Base-by-base conservation (phyloP, 2,797 vertebrate species). In the Lagodon rhomboides region DNA sequence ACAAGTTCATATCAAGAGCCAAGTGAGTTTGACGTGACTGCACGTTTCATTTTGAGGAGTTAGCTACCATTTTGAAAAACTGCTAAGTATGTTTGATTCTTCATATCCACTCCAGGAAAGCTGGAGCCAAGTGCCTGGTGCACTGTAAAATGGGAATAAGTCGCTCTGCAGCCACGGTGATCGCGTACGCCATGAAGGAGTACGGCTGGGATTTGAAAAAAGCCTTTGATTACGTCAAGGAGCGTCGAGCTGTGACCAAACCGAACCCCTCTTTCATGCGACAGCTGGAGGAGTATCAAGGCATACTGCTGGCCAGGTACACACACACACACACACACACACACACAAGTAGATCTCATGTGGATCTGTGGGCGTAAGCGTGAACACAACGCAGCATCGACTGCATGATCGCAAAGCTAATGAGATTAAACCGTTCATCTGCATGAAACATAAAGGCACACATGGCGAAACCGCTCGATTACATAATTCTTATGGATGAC, bases 111-210 rank as follows among this genome's bases (percentile, higher is more conserved):
- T 17, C 12, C 70, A 99, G 98, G 92, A 99, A 98, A 92, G 96
- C 96, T 4, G 98, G 98, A 30, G 96, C 96, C 3, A 99, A 98
- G 92, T 99, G 98, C 90, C 96, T 99, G 84, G 98, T 99, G 87
- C 98, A 99, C 94, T 99, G 98, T 92, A 99, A 99, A 92, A 99
- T 99, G 98, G 98, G 98, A 0, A 97, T 99, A 84, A 99, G 98
- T 73, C 97, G 98, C 78, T 99, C 98, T 0, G 98, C 98, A 0
- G 98, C 98, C 92, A 99, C 98, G 0, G 97, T 99, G 77, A 99
- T 99, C 0, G 97, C 98, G 0, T 99, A 99, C 0, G 97, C 98
- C 79, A 99, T 99, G 98, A 99, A 99, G 92, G 98, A 99, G 46
- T 97, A 97, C 0, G 97, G 97, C 93, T 99, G 98, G 98, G 97